phyloP scores from a whole-genome alignment of 2,888 invertebrate genomes.

The Hetaerina titia region DNA sequence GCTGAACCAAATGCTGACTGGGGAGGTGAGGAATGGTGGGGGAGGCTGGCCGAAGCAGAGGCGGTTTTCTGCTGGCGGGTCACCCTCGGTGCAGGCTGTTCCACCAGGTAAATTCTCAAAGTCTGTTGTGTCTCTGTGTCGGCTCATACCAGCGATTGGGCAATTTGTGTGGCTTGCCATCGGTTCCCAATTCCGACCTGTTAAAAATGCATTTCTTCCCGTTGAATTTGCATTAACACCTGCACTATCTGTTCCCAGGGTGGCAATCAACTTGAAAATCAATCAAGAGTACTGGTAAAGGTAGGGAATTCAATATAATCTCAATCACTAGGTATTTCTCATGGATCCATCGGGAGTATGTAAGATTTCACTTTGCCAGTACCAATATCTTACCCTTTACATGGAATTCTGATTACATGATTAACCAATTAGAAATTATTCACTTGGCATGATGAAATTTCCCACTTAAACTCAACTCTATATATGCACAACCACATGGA shows the following conservation, averaged over 20 bases:
- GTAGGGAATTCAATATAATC: too few species aligned
- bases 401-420: too few species aligned
- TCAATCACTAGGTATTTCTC: too few species aligned
- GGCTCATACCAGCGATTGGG: background rate
- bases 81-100: conserved; percentile 28
- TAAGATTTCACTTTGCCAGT: too few species aligned
- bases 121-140: background rate
- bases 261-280: background rate
- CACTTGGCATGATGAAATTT: too few species aligned
- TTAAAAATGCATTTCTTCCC: background rate
- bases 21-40: conserved; percentile 53
- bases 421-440: too few species aligned
- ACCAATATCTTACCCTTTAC: too few species aligned
- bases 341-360: too few species aligned
- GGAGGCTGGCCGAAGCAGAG: conserved; percentile 63
- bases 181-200: background rate
- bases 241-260: background rate
- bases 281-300: too few species aligned
- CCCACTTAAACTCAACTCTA: too few species aligned
- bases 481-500: too few species aligned
- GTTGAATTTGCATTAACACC: background rate
- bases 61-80: conserved; percentile 50
- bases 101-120: conserved; percentile 55
- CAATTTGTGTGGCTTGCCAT: background rate
- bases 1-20: conserved; percentile 42